Conservation (phyloP, 2,888 invertebrate species). For the Plebejus argus region DNA sequence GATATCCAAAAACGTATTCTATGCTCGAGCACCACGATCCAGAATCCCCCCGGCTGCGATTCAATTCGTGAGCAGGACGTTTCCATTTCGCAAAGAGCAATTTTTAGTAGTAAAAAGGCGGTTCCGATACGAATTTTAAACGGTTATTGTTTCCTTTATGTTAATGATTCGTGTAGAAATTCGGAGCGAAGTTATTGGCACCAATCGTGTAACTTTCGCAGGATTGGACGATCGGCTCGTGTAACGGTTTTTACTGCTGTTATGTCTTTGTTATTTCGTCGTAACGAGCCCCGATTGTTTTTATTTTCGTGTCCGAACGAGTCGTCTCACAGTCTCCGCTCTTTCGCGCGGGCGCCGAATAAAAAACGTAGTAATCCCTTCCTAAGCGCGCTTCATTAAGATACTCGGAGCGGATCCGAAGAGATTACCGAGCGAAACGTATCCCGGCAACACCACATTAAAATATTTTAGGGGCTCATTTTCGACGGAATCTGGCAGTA, state of each 20-base stretch:
- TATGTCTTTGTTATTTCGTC: slow-evolving; percentile 60
- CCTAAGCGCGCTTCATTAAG: slow-evolving; percentile 69
- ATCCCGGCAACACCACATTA: slow-evolving; percentile 64
- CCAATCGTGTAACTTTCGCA: slow-evolving; percentile 64
- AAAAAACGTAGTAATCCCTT: slow-evolving; percentile 68
- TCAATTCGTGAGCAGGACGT: slow-evolving; percentile 50
- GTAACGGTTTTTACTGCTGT: slow-evolving; percentile 64
- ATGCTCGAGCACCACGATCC: slow-evolving; percentile 33
- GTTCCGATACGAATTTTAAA: slow-evolving; percentile 74
- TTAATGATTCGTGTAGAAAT: slow-evolving; percentile 75
- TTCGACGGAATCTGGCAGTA: slow-evolving; percentile 54
- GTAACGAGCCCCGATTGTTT: slow-evolving; percentile 61
- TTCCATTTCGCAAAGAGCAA: slow-evolving; percentile 67
- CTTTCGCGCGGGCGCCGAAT: slow-evolving; percentile 55
- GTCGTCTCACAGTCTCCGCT: slow-evolving; percentile 44
- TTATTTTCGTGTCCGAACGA: slow-evolving; percentile 50
- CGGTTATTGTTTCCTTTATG: slow-evolving; percentile 79
- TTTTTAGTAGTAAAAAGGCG: slow-evolving; percentile 73
- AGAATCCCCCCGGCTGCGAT: slow-evolving; percentile 38
- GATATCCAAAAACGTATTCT: slow-evolving; percentile 33
- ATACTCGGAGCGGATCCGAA: slow-evolving; percentile 63
- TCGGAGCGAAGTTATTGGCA: slow-evolving; percentile 62
- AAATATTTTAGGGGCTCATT: slow-evolving; percentile 60
- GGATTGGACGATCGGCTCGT: slow-evolving; percentile 65
- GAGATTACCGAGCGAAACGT: slow-evolving; percentile 73